Percentiles rank a stretch among this genome's conserved stretches.
These are phyloP conservation scores for Drosophila niveifrons DNA, from an alignment of 2,888 invertebrate species.

Conservation along the genomic window DNA sequence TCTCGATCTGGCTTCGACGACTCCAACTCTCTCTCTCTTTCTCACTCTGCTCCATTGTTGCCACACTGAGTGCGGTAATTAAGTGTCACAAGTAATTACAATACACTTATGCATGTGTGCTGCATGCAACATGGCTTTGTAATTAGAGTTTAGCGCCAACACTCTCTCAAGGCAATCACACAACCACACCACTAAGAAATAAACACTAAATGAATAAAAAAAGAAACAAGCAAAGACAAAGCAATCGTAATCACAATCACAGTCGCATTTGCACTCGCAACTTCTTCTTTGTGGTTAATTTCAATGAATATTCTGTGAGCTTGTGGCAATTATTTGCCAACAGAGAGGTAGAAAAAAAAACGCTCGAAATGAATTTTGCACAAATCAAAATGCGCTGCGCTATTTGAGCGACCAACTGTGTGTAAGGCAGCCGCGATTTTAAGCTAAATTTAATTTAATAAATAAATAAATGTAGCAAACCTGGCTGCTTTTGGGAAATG, in stretches of 20 bases:
- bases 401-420: slow-evolving; percentile 20
- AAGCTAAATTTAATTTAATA: slow-evolving; percentile 5
- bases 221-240: neutral
- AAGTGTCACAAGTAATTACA: slow-evolving; percentile 82
- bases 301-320: slow-evolving; percentile 69
- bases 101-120: slow-evolving; percentile 77
- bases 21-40: slow-evolving; percentile 6
- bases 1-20: slow-evolving; percentile 48
- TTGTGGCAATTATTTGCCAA: slow-evolving; percentile 68
- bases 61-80: slow-evolving; percentile 71
- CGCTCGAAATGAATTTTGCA: slow-evolving; percentile 8
- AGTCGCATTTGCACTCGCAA: slow-evolving; percentile 1
- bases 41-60: slow-evolving; percentile 36
- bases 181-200: slow-evolving; percentile 15
- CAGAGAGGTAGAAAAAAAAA: slow-evolving; percentile 9
- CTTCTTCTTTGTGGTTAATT: slow-evolving; percentile 52
- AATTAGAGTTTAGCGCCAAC: slow-evolving; percentile 76
- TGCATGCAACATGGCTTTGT: slow-evolving; percentile 73
- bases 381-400: slow-evolving; percentile 21
- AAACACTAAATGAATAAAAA: slow-evolving; percentile 11
- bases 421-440: neutral
- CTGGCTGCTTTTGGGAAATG: slow-evolving; percentile 2
- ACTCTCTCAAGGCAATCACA: slow-evolving; percentile 28
- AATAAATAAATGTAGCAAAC: slow-evolving; percentile 10
- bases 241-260: slow-evolving; percentile 18